Evolutionary conservation across 2,797 vertebrate species (phyloP).

Genomic region (Karalla daura): DNA sequence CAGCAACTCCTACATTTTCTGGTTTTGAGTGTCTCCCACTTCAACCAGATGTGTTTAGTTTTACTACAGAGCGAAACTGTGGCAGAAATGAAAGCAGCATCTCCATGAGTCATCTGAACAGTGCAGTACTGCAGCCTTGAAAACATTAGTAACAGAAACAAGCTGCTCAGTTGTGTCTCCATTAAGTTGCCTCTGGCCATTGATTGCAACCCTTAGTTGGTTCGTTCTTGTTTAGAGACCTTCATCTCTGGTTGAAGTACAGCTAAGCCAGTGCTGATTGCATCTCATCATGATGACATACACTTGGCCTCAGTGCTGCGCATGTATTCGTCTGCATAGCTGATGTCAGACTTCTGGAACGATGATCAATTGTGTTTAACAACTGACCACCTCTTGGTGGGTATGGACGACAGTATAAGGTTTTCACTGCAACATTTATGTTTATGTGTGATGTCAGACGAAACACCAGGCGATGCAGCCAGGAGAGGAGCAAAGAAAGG

Average conservation of each 20-base stretch:
- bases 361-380: background rate
- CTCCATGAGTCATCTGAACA: background rate
- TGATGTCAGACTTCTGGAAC: background rate
- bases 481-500: conserved; percentile 68
- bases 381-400: background rate
- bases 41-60: no score
- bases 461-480: conserved; percentile 63
- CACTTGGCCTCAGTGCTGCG: no score
- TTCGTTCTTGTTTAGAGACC: no score
- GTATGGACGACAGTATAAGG: background rate
- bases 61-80: no score
- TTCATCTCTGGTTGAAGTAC: background rate
- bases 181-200: no score
- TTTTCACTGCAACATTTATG: conserved; percentile 19
- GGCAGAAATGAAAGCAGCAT: background rate
- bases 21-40: no score
- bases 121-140: background rate
- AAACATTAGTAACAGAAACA: background rate
- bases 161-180: background rate
- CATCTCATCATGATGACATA: no score
- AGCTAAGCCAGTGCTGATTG: no score
- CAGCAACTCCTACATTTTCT: no score
- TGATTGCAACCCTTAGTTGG: no score
- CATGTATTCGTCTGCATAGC: no score
- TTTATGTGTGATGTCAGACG: conserved; percentile 75